Evolutionary conservation across 2,888 invertebrate genomes (phyloP).

Genomic region (Apotomis turbidana): DNA sequence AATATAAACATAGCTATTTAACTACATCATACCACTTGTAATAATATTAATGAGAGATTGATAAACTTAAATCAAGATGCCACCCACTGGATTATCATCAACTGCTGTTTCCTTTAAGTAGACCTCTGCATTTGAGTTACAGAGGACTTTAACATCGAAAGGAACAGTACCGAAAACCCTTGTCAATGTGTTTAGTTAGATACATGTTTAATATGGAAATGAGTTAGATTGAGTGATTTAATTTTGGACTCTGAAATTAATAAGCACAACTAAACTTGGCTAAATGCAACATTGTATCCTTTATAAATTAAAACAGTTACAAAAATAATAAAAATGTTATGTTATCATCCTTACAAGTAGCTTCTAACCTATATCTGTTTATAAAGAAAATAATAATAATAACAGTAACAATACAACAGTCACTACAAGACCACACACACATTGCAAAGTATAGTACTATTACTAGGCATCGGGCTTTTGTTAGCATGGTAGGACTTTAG

Average conservation of each 20-base stretch:
- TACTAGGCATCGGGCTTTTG: too few relatives aligned
- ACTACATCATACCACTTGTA: constrained; percentile 10
- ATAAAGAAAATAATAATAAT: too few relatives aligned
- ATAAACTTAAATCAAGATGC: neutral
- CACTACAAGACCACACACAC: too few relatives aligned
- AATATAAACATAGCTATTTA: constrained; percentile 40
- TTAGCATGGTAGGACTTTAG: too few relatives aligned
- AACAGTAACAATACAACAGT: too few relatives aligned
- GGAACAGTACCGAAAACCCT: too few relatives aligned
- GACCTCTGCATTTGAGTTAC: neutral
- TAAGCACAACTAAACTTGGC: neutral
- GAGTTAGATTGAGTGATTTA: neutral
- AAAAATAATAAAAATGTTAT: too few relatives aligned
- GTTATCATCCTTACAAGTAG: too few relatives aligned
- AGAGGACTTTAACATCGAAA: neutral
- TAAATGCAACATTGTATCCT: neutral
- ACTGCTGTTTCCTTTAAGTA: neutral
- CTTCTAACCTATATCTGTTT: too few relatives aligned
- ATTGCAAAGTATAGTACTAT: too few relatives aligned
- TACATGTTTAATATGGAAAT: neutral
- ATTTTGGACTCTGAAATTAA: neutral
- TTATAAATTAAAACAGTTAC: too few relatives aligned
- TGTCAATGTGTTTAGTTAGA: too few relatives aligned
- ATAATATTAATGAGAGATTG: constrained; percentile 10
- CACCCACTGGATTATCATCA: neutral